Evolutionary conservation across 2,888 invertebrate genomes (phyloP).

Genomic region (Papilio protenor): DNA sequence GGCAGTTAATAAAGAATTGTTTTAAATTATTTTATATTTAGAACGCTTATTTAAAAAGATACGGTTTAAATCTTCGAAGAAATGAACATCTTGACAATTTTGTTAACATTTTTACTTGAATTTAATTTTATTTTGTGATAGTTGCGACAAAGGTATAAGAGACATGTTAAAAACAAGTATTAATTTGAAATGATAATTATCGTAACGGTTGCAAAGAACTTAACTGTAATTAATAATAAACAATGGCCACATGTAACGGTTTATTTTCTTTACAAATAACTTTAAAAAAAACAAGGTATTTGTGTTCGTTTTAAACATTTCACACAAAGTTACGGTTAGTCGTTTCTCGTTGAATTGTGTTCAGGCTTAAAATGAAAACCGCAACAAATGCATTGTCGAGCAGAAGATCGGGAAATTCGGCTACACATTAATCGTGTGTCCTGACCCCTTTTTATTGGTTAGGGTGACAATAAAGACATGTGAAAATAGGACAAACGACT

Average conservation of each 20-base stretch:
- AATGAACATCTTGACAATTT: background rate
- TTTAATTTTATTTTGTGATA: background rate
- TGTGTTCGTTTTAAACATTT: constrained; percentile 8
- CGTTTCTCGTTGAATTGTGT: constrained; percentile 24
- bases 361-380: constrained; percentile 9
- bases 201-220: background rate
- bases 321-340: constrained; percentile 6
- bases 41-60: constrained; percentile 6
- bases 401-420: background rate
- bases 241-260: constrained; percentile 12
- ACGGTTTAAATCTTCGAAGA: background rate
- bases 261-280: background rate
- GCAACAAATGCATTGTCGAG: constrained; percentile 24
- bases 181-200: background rate
- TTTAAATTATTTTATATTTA: constrained; percentile 26
- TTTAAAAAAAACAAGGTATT: background rate
- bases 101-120: background rate
- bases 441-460: constrained; percentile 1
- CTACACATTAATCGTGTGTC: constrained; percentile 1
- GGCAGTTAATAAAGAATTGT: constrained; percentile 35
- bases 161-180: no score
- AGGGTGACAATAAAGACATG: background rate
- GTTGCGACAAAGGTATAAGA: no score
- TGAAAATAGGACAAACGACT: background rate
- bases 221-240: constrained; percentile 4